Base-by-base conservation (phyloP, 2,113 vertebrate species). In the Erpornis zantholeuca region DNA sequence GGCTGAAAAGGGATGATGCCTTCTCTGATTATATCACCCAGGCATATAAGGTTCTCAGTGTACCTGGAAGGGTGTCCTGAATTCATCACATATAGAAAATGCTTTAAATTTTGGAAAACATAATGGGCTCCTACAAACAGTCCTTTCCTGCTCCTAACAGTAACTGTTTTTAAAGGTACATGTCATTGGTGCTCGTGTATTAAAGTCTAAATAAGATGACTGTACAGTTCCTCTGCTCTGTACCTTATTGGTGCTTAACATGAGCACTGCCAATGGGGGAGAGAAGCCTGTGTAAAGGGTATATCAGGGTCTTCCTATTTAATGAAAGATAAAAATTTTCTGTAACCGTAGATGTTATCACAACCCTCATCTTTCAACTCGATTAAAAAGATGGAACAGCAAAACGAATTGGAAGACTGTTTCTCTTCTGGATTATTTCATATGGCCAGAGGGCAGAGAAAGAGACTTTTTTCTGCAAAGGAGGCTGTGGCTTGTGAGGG, bases 371-470 rank as follows among this genome's bases (percentile, higher is more conserved):
- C 72, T 97, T 97, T 95, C 73, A 95, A 84, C 54, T 93, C 82
- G 88, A 73, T 96, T 96, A 91, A 92, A 96, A 94, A 95, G 64
- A 84, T 82, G 83, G n/a, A 96, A 88, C 61, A 88, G 54, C 85
- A 86, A 35, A 86, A 82, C 88, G 63, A 42, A 63, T 94, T 75
- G 64, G 63, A 94, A 60, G 65, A 38, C 79, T 70, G 0, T 50
- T 92, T 75, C 38, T 94, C 40, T 60, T 75, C 23, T 60, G 78
- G 84, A 54, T 89, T 53, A 42, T 95, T 95, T 95, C 29, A 22
- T 76, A 19, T 86, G 88, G 89, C 63, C 80, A 75, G 56, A 65
- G 71, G 81, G 54, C 45, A 86, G 21, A 82, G 86, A 86, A 82
- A 44, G 61, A 75, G 38, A 50, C 40, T 57, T 49, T 38, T 42